A percentile compares a stretch with the other conserved stretches of the same genome.
These are phyloP conservation scores for Hestina assimilis DNA, from an alignment of 1,140 invertebrate genomes.

Conservation along the genomic window DNA sequence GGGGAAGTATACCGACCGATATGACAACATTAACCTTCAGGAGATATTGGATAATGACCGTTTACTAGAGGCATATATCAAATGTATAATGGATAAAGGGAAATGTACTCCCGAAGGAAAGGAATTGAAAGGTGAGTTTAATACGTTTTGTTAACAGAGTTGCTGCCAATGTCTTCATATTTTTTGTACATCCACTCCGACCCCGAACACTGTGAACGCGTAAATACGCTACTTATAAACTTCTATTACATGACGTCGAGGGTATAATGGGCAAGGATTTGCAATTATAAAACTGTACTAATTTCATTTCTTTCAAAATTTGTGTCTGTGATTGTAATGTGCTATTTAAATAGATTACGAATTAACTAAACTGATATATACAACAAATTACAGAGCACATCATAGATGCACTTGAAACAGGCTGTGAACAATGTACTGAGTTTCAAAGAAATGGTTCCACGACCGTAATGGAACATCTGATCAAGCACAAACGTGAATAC, in stretches of 20 bases:
- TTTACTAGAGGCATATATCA: constrained; percentile 82
- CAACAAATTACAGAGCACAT: constrained; percentile 62
- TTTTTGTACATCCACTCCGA: too few relatives aligned
- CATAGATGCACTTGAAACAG: constrained; percentile 81
- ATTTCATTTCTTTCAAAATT: too few relatives aligned
- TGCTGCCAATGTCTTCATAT: too few relatives aligned
- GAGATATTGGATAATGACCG: constrained; percentile 83
- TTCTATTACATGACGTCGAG: too few relatives aligned
- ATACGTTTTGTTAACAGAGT: too few relatives aligned
- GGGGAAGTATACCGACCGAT: constrained; percentile 84
- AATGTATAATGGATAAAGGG: constrained; percentile 84
- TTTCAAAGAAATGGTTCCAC: constrained; percentile 77
- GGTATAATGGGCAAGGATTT: too few relatives aligned
- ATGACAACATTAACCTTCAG: constrained; percentile 85
- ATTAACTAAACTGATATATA: too few relatives aligned
- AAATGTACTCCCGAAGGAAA: constrained; percentile 85
- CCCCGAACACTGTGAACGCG: too few relatives aligned
- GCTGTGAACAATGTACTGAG: constrained; percentile 81
- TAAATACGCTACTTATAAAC: too few relatives aligned
- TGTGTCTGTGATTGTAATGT: too few relatives aligned
- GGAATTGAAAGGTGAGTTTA: constrained; percentile 85
- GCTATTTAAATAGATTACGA: too few relatives aligned
- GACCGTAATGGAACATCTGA: constrained; percentile 75
- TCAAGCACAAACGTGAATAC: constrained; percentile 78
- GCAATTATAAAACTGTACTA: too few relatives aligned